phyloP scores from a whole-genome alignment of 1,140 invertebrate species.

The Eulimnadia texana region DNA sequence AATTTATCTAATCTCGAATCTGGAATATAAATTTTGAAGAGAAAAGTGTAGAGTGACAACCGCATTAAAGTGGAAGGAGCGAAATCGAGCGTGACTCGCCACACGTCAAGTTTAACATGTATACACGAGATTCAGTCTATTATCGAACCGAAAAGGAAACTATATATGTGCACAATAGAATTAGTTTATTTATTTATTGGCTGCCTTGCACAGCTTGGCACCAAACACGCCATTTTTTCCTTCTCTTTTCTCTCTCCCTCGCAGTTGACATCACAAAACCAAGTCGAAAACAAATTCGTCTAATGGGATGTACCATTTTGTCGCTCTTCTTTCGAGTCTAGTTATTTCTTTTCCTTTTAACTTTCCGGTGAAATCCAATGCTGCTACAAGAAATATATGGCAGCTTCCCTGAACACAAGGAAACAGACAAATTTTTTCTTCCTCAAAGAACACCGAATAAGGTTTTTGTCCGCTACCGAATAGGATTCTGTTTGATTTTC shows the following conservation, averaged over 20 bases:
- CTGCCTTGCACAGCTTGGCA: neutral
- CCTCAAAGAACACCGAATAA: no score
- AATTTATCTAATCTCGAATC: no score
- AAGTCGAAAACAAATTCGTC: neutral
- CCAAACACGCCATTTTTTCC: neutral
- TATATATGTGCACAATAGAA: neutral
- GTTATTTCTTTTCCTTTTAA: neutral
- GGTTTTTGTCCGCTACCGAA: no score
- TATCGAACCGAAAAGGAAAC: neutral
- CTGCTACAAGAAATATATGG: no score
- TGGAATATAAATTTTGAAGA: neutral
- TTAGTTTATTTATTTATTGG: neutral
- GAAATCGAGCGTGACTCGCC: neutral
- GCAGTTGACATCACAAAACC: neutral
- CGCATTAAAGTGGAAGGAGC: neutral
- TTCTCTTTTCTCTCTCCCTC: neutral
- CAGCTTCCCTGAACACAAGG: no score
- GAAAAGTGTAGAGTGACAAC: neutral
- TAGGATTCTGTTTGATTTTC: no score
- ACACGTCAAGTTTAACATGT: neutral
- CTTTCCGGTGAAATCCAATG: no score
- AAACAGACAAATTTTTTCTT: neutral
- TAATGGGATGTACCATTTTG: neutral
- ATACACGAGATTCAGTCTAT: neutral
- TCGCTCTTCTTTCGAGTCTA: neutral